Conservation (phyloP, 2,888 invertebrate genomes). For the Agrilus biguttatus region DNA sequence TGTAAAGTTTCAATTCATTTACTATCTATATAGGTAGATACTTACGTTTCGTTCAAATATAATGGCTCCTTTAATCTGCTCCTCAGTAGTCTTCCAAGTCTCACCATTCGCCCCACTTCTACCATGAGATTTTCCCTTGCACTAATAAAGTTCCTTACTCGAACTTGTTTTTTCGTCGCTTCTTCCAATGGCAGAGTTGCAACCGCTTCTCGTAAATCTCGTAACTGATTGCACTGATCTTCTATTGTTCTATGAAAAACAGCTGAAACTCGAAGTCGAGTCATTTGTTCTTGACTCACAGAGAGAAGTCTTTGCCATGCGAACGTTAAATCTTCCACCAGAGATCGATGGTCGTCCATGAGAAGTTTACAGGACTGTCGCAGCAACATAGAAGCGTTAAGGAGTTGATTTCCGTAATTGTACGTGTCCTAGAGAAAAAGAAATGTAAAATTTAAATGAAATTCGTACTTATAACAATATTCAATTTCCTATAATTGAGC, state of each 20-base stretch:
- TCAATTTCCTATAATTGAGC: too few species aligned
- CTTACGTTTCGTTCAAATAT: slow-evolving; percentile 14
- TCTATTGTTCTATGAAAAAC: slow-evolving; percentile 58
- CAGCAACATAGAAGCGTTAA: slow-evolving; percentile 58
- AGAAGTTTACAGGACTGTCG: slow-evolving; percentile 56
- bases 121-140: slow-evolving; percentile 48
- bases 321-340: slow-evolving; percentile 42
- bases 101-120: slow-evolving; percentile 57
- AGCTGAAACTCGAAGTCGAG: slow-evolving; percentile 56
- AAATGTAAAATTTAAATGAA: too few species aligned
- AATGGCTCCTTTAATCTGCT: slow-evolving; percentile 52
- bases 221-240: slow-evolving; percentile 47
- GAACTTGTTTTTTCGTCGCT: slow-evolving; percentile 29
- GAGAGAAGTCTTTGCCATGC: slow-evolving; percentile 56
- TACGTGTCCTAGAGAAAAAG: slow-evolving; percentile 51
- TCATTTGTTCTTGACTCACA: slow-evolving; percentile 62
- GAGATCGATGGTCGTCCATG: slow-evolving; percentile 38
- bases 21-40: too few species aligned
- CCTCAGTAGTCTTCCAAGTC: slow-evolving; percentile 51
- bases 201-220: slow-evolving; percentile 44
- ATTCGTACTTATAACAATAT: too few species aligned
- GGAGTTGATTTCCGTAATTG: slow-evolving; percentile 65
- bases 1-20: too few species aligned
- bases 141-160: slow-evolving; percentile 40
- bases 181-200: slow-evolving; percentile 32